Conservation (phyloP, 2,113 vertebrate genomes). For the Baryphthengus martii region DNA sequence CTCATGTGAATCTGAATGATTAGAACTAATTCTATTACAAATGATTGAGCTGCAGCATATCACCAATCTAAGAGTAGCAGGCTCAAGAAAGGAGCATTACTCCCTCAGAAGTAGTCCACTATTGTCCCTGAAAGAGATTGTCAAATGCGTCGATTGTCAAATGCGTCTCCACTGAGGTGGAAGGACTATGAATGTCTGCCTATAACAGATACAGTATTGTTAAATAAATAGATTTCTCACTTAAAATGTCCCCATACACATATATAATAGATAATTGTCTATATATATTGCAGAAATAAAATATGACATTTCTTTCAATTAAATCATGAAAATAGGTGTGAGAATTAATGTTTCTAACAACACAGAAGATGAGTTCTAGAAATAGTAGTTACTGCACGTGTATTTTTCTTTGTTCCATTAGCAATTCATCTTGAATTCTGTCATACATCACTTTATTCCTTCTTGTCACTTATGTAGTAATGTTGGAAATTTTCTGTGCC, state of each 20-base stretch:
- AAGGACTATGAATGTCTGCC: background rate
- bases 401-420: background rate
- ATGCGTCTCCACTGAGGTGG: background rate
- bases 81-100: background rate
- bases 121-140: background rate
- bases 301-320: background rate
- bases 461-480: background rate
- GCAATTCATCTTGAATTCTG: background rate
- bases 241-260: background rate
- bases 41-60: background rate
- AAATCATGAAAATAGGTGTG: background rate
- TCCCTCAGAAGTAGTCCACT: rapidly evolving
- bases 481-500: background rate
- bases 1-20: background rate
- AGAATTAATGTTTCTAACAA: background rate
- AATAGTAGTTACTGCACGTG: background rate
- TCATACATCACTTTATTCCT: background rate
- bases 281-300: background rate
- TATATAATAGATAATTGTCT: background rate
- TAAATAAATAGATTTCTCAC: background rate
- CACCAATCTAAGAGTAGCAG: background rate
- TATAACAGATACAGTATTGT: background rate
- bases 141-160: background rate
- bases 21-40: background rate
- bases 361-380: background rate